Percentiles rank a stretch among this genome's conserved stretches.
Evolutionary conservation across 2,888 invertebrate species (phyloP).

Genomic region (Lepidocyrtinus sp.): DNA sequence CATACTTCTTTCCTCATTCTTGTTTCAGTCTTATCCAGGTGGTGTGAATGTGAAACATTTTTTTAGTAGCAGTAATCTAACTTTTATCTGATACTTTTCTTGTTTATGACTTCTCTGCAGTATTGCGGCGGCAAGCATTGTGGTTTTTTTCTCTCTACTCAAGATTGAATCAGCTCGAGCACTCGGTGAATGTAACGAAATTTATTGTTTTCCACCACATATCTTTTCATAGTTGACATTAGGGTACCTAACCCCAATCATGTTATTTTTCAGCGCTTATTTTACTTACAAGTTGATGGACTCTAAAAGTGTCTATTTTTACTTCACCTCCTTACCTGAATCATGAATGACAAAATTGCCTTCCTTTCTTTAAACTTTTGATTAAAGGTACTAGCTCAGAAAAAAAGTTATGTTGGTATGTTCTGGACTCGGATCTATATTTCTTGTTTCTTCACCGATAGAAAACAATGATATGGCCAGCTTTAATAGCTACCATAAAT

Average conservation of each 20-base stretch:
- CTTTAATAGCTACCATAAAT: slow-evolving; percentile 41
- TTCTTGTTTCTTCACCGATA: slow-evolving; percentile 29
- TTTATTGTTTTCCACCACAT: neutral
- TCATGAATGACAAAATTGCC: neutral
- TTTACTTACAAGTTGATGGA: neutral
- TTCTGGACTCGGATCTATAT: neutral
- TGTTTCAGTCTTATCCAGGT: too few species aligned
- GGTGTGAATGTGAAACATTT: too few species aligned
- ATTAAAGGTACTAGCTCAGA: slow-evolving; percentile 9
- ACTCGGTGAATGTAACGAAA: neutral
- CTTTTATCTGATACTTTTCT: too few species aligned
- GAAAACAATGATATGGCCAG: slow-evolving; percentile 35
- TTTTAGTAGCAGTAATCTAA: too few species aligned
- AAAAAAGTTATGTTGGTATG: too few species aligned
- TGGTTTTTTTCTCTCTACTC: neutral
- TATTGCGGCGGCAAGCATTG: too few species aligned
- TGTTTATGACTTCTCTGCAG: too few species aligned
- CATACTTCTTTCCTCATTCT: too few species aligned
- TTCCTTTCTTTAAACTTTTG: neutral
- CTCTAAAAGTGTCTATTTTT: neutral
- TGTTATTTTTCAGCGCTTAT: neutral
- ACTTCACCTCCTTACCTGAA: neutral
- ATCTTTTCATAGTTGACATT: neutral
- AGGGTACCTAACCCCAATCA: neutral
- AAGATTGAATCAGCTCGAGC: neutral